Conservation (phyloP, 2,797 vertebrate species). For the Dryobates pubescens region DNA sequence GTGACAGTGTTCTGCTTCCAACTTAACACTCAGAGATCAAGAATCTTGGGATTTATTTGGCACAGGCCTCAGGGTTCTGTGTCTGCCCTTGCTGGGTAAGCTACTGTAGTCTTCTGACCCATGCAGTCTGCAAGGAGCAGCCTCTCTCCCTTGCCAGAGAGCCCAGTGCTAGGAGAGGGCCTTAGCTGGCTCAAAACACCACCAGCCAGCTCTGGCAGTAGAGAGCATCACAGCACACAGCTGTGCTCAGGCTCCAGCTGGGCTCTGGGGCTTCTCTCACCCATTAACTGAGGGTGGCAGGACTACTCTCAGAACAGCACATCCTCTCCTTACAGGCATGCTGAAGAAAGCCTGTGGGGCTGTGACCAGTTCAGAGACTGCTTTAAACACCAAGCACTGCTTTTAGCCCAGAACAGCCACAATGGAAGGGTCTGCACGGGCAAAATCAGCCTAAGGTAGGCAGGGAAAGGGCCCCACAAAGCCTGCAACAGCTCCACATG, state of each 20-base stretch:
- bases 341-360: neutral
- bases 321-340: neutral
- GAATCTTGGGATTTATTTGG: neutral
- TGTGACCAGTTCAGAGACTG: neutral
- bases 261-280: no score
- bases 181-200: no score
- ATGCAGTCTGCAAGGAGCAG: no score
- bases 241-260: no score
- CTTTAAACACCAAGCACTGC: neutral
- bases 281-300: neutral
- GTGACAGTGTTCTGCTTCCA: neutral
- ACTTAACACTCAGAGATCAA: neutral
- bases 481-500: neutral
- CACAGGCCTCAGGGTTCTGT: neutral
- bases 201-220: no score
- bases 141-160: no score
- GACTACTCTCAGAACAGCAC: neutral
- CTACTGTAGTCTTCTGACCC: no score
- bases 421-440: neutral
- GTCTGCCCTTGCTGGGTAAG: no score
- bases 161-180: no score
- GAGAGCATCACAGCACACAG: no score
- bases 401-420: neutral
- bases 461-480: neutral
- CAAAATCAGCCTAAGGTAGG: neutral